phyloP scores from a whole-genome alignment of 2,797 vertebrate species.

The Coreius guichenoti region DNA sequence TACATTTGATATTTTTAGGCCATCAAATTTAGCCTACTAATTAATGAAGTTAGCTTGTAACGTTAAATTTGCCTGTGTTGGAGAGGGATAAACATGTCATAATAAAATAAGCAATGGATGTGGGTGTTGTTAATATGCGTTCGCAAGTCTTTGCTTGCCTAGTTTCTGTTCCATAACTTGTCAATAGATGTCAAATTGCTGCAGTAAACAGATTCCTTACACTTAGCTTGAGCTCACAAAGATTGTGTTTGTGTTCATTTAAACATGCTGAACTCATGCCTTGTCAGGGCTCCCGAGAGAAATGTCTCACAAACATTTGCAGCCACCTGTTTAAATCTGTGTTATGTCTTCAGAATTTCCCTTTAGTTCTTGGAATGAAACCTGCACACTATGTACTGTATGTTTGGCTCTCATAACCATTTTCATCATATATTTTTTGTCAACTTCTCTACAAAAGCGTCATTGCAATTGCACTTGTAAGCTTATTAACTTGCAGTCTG shows the following conservation, averaged over 20 bases:
- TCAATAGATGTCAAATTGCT: slow-evolving; percentile 68
- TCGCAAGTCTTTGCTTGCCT: slow-evolving; percentile 78
- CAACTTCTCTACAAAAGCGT: not conserved
- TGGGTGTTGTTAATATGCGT: slow-evolving; percentile 58
- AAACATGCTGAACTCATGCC: slow-evolving; percentile 60
- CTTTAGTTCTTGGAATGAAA: slow-evolving; percentile 31
- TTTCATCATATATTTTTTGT: slow-evolving; percentile 28
- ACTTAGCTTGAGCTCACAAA: slow-evolving; percentile 48
- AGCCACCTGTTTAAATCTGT: slow-evolving; percentile 47
- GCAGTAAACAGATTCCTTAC: slow-evolving; percentile 67
- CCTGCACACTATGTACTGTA: slow-evolving; percentile 16
- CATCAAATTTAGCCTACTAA: not conserved
- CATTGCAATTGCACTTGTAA: not conserved
- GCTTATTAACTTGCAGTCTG: slow-evolving; percentile 7
- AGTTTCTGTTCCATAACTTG: slow-evolving; percentile 75
- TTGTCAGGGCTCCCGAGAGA: slow-evolving; percentile 36
- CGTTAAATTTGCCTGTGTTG: not conserved
- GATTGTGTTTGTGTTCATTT: slow-evolving; percentile 35
- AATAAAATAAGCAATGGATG: slow-evolving; percentile 35
- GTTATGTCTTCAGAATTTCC: slow-evolving; percentile 49
- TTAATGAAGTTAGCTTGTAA: not conserved
- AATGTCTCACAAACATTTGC: slow-evolving; percentile 35
- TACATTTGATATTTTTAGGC: not conserved
- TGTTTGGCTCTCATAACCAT: slow-evolving; percentile 6
- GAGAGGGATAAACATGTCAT: slow-evolving; percentile 14